phyloP scores from a whole-genome alignment of 2,113 vertebrate species.

The Probosciger aterrimus region DNA sequence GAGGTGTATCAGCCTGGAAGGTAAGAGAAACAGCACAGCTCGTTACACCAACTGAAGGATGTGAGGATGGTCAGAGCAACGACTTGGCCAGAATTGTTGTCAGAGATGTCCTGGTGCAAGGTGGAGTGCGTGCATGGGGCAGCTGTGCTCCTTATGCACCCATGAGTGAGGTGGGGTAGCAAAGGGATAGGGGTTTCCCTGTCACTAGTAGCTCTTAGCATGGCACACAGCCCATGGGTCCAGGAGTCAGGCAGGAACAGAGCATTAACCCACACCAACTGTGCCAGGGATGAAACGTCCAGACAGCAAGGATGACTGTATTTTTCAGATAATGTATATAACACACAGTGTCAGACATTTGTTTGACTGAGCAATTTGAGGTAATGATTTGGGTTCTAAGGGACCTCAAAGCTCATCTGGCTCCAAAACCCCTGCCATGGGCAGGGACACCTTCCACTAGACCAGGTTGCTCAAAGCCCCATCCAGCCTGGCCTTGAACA shows the following conservation, averaged over 20 bases:
- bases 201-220: not conserved
- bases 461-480: not conserved
- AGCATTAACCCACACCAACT: not conserved
- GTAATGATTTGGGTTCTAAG: not conserved
- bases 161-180: not conserved
- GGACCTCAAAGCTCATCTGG: not conserved
- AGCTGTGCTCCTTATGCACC: not conserved
- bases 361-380: not conserved
- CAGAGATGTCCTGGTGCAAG: accelerated
- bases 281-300: not conserved
- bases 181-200: accelerated
- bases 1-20: not conserved
- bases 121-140: accelerated
- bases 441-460: not conserved
- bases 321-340: not conserved
- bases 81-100: accelerated
- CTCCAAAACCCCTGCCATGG: not conserved
- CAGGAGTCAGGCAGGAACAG: not conserved
- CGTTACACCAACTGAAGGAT: not conserved
- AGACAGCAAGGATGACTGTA: not conserved
- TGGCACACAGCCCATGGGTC: accelerated
- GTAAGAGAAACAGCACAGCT: not conserved
- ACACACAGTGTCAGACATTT: not conserved
- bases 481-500: not conserved
- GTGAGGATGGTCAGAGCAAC: not conserved